These are phyloP conservation scores for Morpho helenor DNA, from an alignment of 2,888 invertebrate genomes.

Conservation along the genomic window DNA sequence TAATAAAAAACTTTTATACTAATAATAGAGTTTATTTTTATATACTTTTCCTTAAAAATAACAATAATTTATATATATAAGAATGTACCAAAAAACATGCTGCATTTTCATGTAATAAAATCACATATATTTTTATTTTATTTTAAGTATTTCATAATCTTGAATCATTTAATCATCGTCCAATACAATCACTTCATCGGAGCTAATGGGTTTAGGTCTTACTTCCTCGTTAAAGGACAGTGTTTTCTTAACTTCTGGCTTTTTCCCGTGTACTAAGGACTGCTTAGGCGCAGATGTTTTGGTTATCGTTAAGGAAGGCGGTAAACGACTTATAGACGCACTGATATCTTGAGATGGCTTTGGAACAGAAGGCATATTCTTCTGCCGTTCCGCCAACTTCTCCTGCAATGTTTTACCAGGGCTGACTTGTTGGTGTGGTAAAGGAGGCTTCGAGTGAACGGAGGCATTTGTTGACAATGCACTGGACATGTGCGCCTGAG, in stretches of 20 bases:
- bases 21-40: background rate
- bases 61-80: no score
- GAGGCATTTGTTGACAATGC: constrained; percentile 46
- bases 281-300: constrained; percentile 54
- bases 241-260: constrained; percentile 53
- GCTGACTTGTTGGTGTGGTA: constrained; percentile 68
- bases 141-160: background rate
- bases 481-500: constrained; percentile 57
- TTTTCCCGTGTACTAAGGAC: constrained; percentile 38
- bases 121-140: background rate
- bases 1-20: constrained; percentile 8
- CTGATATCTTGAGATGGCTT: constrained; percentile 47
- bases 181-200: constrained; percentile 66
- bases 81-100: no score
- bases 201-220: constrained; percentile 53
- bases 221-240: constrained; percentile 44
- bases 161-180: constrained; percentile 56
- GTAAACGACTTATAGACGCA: constrained; percentile 66
- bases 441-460: constrained; percentile 55
- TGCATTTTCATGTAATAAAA: background rate
- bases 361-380: constrained; percentile 54
- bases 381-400: constrained; percentile 83
- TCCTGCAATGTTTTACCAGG: constrained; percentile 84
- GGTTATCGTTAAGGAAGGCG: constrained; percentile 74
- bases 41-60: background rate